Conservation (phyloP, 2,888 invertebrate genomes). For the Thalpophila matura region DNA sequence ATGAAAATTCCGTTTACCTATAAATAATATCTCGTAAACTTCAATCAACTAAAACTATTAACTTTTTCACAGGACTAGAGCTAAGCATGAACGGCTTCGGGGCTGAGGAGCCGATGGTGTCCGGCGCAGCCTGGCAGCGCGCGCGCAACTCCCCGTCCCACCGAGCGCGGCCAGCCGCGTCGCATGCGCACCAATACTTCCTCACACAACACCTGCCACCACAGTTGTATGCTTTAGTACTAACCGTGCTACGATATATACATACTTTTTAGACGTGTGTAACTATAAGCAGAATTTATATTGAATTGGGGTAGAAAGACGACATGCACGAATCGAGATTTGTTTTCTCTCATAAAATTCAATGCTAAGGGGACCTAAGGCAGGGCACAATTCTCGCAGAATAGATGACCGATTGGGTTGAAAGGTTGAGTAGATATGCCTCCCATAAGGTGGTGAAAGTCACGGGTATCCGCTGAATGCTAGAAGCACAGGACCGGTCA, state of each 20-base stretch:
- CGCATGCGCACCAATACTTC: conserved; percentile 82
- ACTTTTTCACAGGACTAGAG: conserved; percentile 76
- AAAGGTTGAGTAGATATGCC: too few relatives aligned
- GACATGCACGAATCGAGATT: neutral
- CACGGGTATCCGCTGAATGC: too few relatives aligned
- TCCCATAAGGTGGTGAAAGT: too few relatives aligned
- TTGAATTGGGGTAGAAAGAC: conserved; percentile 1
- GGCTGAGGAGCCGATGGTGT: conserved; percentile 87
- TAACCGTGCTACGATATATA: conserved; percentile 79
- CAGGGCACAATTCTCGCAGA: too few relatives aligned
- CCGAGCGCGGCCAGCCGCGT: conserved; percentile 77
- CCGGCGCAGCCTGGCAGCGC: conserved; percentile 88
- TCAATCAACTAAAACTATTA: neutral
- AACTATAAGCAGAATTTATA: conserved; percentile 11
- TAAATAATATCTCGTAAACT: too few relatives aligned
- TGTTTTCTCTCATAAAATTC: too few relatives aligned
- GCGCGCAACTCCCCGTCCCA: conserved; percentile 74
- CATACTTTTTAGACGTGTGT: conserved; percentile 71
- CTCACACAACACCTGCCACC: conserved; percentile 80
- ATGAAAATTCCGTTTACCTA: too few relatives aligned
- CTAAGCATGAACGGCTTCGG: conserved; percentile 83
- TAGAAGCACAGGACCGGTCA: too few relatives aligned
- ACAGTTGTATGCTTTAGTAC: conserved; percentile 80
- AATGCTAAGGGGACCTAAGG: too few relatives aligned
- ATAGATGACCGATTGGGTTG: too few relatives aligned